Conservation (phyloP, 2,888 invertebrate genomes). For the Lepetodrilus schrolli region DNA sequence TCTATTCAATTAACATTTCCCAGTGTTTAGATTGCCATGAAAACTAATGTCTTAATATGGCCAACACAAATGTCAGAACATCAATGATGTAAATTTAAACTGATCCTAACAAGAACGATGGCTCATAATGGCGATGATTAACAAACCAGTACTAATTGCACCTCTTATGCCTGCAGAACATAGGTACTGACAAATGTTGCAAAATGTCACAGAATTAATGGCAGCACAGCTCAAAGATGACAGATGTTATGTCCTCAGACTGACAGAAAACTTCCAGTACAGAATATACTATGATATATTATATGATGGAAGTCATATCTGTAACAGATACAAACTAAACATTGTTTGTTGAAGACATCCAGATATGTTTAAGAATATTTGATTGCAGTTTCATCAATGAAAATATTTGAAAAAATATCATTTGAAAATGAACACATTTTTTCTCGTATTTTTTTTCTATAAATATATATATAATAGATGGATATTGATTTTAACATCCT, state of each 20-base stretch:
- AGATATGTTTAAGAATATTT: background rate
- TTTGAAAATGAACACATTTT: too few species aligned
- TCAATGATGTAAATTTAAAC: background rate
- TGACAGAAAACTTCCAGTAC: background rate
- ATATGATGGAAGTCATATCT: background rate
- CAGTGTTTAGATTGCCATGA: background rate
- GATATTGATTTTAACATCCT: too few species aligned
- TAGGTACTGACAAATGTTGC: background rate
- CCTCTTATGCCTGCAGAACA: background rate
- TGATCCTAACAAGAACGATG: background rate
- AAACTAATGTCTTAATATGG: background rate
- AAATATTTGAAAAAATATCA: too few species aligned
- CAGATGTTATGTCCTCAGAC: background rate
- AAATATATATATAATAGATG: too few species aligned
- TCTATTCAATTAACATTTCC: background rate
- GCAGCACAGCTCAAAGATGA: background rate
- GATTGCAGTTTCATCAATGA: background rate
- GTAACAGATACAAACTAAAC: background rate
- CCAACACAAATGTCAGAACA: background rate
- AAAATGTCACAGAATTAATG: constrained; percentile 12
- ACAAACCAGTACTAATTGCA: constrained; percentile 12
- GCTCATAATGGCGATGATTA: background rate
- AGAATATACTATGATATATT: background rate
- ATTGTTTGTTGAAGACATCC: background rate
- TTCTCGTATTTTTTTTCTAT: too few species aligned